phyloP scores from a whole-genome alignment of 2,113 vertebrate species.

The Podarcis muralis region DNA sequence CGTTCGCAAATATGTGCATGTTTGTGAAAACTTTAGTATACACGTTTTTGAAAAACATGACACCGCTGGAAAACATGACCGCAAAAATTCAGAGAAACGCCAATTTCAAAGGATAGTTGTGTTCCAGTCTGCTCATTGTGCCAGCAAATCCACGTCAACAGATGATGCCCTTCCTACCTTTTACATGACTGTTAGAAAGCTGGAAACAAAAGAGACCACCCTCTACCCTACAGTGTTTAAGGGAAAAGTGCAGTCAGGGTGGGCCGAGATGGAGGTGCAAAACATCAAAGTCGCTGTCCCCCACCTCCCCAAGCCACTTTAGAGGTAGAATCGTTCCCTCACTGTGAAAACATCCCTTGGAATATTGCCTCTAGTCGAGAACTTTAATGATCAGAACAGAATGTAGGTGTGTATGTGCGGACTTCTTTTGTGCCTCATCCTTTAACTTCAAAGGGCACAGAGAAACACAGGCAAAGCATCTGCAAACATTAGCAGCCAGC shows the following conservation, averaged over 20 bases:
- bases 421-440: neutral
- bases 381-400: neutral
- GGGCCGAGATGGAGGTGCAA: neutral
- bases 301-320: neutral
- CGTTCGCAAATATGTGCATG: too few relatives aligned
- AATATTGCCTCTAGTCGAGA: neutral
- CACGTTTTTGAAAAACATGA: too few relatives aligned
- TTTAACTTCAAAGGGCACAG: slow-evolving; percentile 30
- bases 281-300: neutral
- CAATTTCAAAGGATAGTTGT: too few relatives aligned
- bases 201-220: neutral
- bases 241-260: neutral
- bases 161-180: neutral
- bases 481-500: slow-evolving; percentile 34
- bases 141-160: neutral
- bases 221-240: neutral
- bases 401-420: neutral
- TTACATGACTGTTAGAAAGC: neutral
- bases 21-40: too few relatives aligned
- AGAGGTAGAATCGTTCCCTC: neutral
- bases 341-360: neutral
- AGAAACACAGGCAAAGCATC: neutral
- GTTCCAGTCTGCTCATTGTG: too few relatives aligned
- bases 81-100: too few relatives aligned
- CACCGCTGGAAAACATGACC: too few relatives aligned